Conservation (phyloP, 2,888 invertebrate species). For the Branchellion lobata region DNA sequence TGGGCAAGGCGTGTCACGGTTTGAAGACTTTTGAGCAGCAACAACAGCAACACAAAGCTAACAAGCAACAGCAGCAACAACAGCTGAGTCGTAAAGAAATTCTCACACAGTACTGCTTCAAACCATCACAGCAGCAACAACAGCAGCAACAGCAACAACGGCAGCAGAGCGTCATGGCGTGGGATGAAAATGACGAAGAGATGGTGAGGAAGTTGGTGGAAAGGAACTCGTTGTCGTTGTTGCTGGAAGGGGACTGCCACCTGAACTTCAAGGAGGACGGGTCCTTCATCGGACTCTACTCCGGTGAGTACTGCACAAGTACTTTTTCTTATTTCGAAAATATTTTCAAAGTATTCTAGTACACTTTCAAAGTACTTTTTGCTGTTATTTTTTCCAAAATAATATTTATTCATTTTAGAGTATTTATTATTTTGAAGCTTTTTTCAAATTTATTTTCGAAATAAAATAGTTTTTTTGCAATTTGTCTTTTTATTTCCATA, state of each 20-base stretch:
- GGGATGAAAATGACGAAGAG: constrained; percentile 38
- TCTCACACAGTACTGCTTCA: constrained; percentile 5
- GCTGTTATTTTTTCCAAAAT: too few relatives aligned
- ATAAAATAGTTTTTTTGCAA: too few relatives aligned
- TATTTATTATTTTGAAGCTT: too few relatives aligned
- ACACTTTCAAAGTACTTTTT: too few relatives aligned
- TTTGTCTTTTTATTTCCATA: too few relatives aligned
- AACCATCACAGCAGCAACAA: constrained; percentile 8
- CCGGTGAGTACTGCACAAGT: too few relatives aligned
- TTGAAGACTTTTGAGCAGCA: background rate
- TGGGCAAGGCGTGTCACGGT: too few relatives aligned
- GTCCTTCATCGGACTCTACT: constrained; percentile 39
- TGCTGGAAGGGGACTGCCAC: constrained; percentile 36
- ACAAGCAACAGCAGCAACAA: background rate
- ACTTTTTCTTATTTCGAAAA: too few relatives aligned
- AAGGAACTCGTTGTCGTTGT: constrained; percentile 33
- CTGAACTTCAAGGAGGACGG: constrained; percentile 39
- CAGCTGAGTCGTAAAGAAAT: background rate
- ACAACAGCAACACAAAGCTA: background rate
- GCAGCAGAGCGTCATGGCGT: background rate
- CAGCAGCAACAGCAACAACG: constrained; percentile 15
- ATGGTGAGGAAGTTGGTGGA: constrained; percentile 27
- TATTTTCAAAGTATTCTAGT: too few relatives aligned
- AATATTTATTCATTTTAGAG: too few relatives aligned
- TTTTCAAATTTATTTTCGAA: too few relatives aligned